These are phyloP conservation scores for Panthera uncia DNA, from an alignment of 2,113 vertebrate genomes.

Conservation along the genomic window DNA sequence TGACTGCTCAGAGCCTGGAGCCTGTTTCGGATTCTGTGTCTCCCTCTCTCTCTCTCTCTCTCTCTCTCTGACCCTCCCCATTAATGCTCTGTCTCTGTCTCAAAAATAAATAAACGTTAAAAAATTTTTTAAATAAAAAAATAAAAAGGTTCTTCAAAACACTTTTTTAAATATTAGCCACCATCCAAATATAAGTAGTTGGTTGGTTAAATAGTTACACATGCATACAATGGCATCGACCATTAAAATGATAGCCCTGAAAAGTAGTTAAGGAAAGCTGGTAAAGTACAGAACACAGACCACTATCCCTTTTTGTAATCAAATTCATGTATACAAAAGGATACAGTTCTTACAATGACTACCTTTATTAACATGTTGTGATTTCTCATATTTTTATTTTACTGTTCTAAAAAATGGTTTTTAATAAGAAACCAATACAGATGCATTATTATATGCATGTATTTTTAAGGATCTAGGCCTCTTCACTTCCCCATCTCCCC, in stretches of 20 bases:
- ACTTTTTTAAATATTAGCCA: background rate
- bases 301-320: background rate
- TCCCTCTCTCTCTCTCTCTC: no score
- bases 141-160: background rate
- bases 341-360: background rate
- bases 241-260: background rate
- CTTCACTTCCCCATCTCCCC: background rate
- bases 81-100: no score
- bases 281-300: background rate
- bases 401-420: conserved; percentile 15
- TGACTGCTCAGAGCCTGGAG: rapidly evolving
- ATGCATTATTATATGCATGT: background rate
- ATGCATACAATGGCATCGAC: background rate
- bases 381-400: background rate
- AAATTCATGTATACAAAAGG: background rate
- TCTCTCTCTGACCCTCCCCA: no score
- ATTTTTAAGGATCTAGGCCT: background rate
- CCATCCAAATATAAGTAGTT: background rate
- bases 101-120: no score
- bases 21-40: no score
- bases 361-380: background rate
- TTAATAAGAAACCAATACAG: background rate
- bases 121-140: background rate
- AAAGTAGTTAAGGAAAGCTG: background rate
- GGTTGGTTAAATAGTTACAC: background rate